These are phyloP conservation scores for Poecilia gillii DNA, from an alignment of 2,797 vertebrate species.

Conservation along the genomic window DNA sequence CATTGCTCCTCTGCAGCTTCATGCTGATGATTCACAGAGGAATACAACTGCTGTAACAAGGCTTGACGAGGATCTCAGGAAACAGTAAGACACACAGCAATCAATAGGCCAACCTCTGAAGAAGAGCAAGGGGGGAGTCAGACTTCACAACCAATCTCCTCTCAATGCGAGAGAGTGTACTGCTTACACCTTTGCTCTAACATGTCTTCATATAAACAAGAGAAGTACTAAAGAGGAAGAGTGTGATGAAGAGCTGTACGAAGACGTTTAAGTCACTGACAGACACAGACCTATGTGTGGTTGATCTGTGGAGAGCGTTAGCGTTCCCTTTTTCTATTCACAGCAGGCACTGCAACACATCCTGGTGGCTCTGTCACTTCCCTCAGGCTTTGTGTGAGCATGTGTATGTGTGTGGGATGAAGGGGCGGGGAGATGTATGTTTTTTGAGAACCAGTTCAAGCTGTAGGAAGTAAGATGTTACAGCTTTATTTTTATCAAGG, in stretches of 20 bases:
- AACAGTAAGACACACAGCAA: constrained; percentile 69
- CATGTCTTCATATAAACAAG: constrained; percentile 63
- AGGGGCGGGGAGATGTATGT: constrained; percentile 1
- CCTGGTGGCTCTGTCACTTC: constrained; percentile 67
- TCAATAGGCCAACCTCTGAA: constrained; percentile 68
- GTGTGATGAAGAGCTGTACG: constrained; percentile 55
- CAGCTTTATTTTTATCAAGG: neutral
- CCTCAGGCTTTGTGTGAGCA: constrained; percentile 58
- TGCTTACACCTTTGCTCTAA: constrained; percentile 48
- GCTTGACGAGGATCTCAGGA: constrained; percentile 69
- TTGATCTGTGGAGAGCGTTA: constrained; percentile 52
- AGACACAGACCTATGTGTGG: constrained; percentile 55
- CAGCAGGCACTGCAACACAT: constrained; percentile 55
- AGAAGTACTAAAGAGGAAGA: constrained; percentile 57
- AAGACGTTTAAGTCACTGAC: constrained; percentile 65
- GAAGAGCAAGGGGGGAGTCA: constrained; percentile 52
- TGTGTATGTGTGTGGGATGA: constrained; percentile 24
- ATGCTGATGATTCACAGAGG: constrained; percentile 52
- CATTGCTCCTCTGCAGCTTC: constrained; percentile 44
- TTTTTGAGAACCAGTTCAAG: constrained; percentile 38
- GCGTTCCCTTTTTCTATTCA: constrained; percentile 55
- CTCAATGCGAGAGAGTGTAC: constrained; percentile 54
- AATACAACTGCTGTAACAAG: constrained; percentile 49
- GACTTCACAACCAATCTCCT: constrained; percentile 69
- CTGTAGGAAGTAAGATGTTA: constrained; percentile 18